Evolutionary conservation across 2,113 vertebrate genomes (phyloP).

Genomic region (Mirounga angustirostris): DNA sequence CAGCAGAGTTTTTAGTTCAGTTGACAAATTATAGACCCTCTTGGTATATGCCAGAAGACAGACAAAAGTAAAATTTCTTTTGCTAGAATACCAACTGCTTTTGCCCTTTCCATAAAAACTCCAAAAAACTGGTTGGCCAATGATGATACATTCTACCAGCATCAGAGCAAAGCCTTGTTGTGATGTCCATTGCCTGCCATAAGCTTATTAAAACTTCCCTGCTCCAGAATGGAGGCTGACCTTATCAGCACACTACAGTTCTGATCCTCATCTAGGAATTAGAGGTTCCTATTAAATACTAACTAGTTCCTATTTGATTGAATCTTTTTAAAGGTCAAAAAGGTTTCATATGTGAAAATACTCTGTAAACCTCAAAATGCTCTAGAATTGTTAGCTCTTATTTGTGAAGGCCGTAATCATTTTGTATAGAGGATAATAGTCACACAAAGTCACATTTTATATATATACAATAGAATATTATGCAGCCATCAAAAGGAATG

Average conservation of each 20-base stretch:
- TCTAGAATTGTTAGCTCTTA: not conserved
- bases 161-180: not conserved
- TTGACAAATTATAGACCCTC: not conserved
- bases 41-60: not conserved
- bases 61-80: not conserved
- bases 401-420: not conserved
- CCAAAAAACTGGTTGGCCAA: not conserved
- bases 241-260: not conserved
- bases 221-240: accelerated
- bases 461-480: too few species aligned
- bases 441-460: not conserved
- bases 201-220: not conserved
- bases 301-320: not conserved
- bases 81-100: not conserved
- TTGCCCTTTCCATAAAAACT: not conserved
- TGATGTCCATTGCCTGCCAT: too few species aligned
- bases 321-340: slow-evolving; percentile 31
- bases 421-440: not conserved
- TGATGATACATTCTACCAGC: not conserved
- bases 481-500: too few species aligned
- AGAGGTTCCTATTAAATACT: not conserved
- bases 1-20: not conserved
- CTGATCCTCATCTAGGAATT: not conserved
- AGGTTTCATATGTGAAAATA: not conserved
- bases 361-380: not conserved